Percentiles rank a stretch among this genome's conserved stretches.
Evolutionary conservation across 2,113 vertebrate species (phyloP).

Genomic region (Patagioenas fasciata): DNA sequence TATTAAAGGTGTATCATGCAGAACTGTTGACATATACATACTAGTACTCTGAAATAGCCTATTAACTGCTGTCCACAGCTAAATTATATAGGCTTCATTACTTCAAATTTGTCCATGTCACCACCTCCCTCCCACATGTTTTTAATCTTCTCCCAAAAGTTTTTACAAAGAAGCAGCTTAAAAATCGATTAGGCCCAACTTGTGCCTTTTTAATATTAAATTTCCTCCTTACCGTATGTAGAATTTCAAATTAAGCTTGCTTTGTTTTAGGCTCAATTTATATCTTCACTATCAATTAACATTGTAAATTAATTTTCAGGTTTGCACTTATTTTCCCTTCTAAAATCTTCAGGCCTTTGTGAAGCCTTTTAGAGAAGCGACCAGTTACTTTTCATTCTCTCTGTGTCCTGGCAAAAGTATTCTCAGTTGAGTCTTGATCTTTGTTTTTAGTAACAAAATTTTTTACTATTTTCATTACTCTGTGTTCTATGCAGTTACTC

Average conservation of each 20-base stretch:
- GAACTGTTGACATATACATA: constrained; percentile 49
- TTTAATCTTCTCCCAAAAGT: constrained; percentile 44
- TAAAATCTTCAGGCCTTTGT: neutral
- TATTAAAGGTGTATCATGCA: constrained; percentile 9
- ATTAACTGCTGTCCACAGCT: constrained; percentile 59
- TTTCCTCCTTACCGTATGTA: neutral
- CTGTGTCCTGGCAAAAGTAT: neutral
- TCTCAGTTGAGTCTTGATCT: neutral
- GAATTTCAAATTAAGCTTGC: neutral
- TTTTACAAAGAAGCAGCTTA: constrained; percentile 1
- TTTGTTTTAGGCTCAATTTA: neutral
- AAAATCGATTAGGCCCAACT: neutral
- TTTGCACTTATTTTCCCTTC: neutral
- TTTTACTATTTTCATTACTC: neutral
- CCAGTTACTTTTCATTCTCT: neutral
- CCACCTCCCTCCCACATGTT: constrained; percentile 52
- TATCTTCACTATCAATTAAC: neutral
- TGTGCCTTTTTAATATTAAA: neutral
- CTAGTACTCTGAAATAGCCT: constrained; percentile 18
- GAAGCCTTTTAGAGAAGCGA: neutral
- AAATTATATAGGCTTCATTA: constrained; percentile 63
- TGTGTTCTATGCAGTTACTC: neutral
- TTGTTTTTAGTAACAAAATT: neutral
- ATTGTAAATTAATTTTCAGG: neutral
- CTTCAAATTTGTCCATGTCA: constrained; percentile 61